Evolutionary conservation across 2,797 vertebrate genomes (phyloP).

Genomic region (Sus cebifrons): DNA sequence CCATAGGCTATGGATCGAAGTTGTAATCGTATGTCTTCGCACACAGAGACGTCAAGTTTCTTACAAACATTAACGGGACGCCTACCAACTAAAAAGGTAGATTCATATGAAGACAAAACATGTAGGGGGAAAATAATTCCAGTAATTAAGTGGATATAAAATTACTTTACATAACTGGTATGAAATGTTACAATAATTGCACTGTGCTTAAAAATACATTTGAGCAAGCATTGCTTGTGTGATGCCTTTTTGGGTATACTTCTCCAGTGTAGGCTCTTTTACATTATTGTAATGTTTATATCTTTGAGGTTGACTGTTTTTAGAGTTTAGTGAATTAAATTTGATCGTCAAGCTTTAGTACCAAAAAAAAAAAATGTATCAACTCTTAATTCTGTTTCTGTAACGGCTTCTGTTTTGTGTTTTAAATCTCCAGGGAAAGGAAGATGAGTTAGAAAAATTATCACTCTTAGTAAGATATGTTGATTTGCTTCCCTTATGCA

Average conservation of each 20-base stretch:
- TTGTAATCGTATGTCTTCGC: slow-evolving; percentile 99
- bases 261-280: background rate
- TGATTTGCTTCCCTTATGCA: slow-evolving; percentile 81
- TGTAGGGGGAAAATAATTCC: slow-evolving; percentile 85
- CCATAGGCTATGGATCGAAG: slow-evolving; percentile 99
- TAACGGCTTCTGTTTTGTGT: slow-evolving; percentile 82
- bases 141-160: slow-evolving; percentile 78
- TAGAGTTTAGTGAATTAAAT: slow-evolving; percentile 68
- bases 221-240: slow-evolving; percentile 14
- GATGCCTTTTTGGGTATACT: background rate
- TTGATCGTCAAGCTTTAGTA: slow-evolving; percentile 66
- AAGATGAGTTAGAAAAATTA: slow-evolving; percentile 85
- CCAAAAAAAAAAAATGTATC: slow-evolving; percentile 69
- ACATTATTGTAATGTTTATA: background rate
- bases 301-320: slow-evolving; percentile 50
- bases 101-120: slow-evolving; percentile 91
- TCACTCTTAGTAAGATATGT: slow-evolving; percentile 84
- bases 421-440: slow-evolving; percentile 85
- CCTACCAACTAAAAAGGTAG: slow-evolving; percentile 99
- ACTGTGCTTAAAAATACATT: slow-evolving; percentile 25
- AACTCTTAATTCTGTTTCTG: slow-evolving; percentile 77
- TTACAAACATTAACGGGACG: slow-evolving; percentile 99
- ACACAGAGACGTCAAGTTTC: slow-evolving; percentile 99
- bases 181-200: slow-evolving; percentile 69
- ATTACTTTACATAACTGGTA: slow-evolving; percentile 73